Percentiles rank a stretch among this genome's conserved stretches.
phyloP scores from a whole-genome alignment of 1,140 invertebrate genomes.

The Periplaneta americana region DNA sequence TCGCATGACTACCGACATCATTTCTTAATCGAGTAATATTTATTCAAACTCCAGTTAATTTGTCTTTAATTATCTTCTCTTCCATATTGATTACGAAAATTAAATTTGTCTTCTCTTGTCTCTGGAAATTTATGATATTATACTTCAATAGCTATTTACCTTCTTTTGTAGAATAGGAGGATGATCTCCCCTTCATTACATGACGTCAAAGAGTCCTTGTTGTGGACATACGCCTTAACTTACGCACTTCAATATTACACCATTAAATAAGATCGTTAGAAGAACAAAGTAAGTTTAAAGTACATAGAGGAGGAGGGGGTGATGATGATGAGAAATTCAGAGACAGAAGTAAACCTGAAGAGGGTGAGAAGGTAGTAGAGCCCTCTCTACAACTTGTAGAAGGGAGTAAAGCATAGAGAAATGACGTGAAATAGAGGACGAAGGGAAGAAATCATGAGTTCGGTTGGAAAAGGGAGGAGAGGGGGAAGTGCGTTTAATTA shows the following conservation, averaged over 20 bases:
- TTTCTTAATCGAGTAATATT: too few relatives aligned
- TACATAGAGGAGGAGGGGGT: neutral
- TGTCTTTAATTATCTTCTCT: too few relatives aligned
- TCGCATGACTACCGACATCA: too few relatives aligned
- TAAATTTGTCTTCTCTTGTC: too few relatives aligned
- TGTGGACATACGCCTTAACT: neutral
- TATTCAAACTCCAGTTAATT: too few relatives aligned
- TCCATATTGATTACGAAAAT: too few relatives aligned
- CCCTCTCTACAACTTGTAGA: neutral
- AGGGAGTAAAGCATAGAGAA: neutral
- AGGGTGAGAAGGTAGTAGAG: neutral
- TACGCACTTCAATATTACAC: neutral
- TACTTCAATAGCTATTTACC: neutral
- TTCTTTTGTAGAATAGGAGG: neutral
- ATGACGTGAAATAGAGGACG: neutral
- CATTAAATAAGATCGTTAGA: neutral
- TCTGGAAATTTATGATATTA: too few relatives aligned
- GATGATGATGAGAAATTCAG: neutral
- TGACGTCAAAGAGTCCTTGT: neutral
- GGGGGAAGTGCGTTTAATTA: neutral
- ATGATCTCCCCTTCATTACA: neutral
- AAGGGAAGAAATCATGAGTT: neutral
- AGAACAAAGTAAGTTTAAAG: neutral
- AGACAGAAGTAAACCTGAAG: neutral
- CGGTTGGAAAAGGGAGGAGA: neutral